phyloP scores from a whole-genome alignment of 2,113 vertebrate species.

The Phylloscopus trochiloides region DNA sequence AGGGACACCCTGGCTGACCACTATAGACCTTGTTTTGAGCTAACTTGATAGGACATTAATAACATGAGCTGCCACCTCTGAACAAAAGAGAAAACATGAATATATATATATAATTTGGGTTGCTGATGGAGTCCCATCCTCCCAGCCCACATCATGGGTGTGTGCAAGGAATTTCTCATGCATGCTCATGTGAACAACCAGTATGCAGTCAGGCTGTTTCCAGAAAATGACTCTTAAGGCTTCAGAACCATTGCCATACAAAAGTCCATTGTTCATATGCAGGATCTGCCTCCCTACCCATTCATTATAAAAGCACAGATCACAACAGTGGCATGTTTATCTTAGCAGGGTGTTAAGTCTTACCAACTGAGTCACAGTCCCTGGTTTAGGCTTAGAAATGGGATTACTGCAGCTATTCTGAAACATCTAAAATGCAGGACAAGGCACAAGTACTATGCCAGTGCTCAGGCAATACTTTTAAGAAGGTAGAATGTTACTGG shows the following conservation, averaged over 20 bases:
- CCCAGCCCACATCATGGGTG: not conserved
- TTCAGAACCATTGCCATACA: not conserved
- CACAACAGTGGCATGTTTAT: conserved; percentile 25
- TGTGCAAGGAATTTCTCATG: conserved; percentile 20
- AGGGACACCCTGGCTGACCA: not conserved
- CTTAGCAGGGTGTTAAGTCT: not conserved
- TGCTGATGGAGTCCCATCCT: not conserved
- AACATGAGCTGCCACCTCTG: not conserved
- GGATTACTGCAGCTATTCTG: not conserved
- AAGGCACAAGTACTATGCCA: not conserved
- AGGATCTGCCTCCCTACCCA: not conserved
- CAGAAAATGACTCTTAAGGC: not conserved
- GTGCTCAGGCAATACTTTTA: not conserved
- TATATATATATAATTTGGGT: not conserved
- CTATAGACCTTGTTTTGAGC: not conserved
- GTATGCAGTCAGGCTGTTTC: not conserved
- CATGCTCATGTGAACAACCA: not conserved
- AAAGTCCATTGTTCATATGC: conserved; percentile 5
- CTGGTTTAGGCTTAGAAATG: not conserved
- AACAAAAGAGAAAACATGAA: not conserved
- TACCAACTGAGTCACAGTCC: not conserved
- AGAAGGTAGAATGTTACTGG: not conserved
- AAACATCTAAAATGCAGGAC: not conserved
- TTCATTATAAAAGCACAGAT: not conserved
- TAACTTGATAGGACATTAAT: not conserved